These are phyloP conservation scores for Apostichopus parvimensis DNA, from an alignment of 35 echinoderm and acorn worm genomes.

Conservation along the genomic window DNA sequence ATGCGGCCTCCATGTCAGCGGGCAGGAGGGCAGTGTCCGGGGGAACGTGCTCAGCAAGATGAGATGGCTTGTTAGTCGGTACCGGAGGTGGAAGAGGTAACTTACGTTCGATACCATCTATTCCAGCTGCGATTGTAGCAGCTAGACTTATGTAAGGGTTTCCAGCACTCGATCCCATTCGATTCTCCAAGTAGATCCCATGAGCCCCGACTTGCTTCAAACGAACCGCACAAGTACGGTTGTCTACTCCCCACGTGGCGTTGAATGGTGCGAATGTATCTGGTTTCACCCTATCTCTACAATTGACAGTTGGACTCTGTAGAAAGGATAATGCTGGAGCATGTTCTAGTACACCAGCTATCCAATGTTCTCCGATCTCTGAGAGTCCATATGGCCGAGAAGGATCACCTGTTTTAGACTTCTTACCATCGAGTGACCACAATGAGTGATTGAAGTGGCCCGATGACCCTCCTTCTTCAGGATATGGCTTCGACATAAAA, in stretches of 20 bases:
- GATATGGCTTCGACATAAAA: slow-evolving; percentile 57
- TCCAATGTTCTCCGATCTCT: slow-evolving; percentile 60
- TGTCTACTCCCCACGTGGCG: slow-evolving; percentile 67
- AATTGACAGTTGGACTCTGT: slow-evolving; percentile 53
- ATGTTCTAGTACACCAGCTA: slow-evolving; percentile 66
- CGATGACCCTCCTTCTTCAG: neutral
- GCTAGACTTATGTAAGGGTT: slow-evolving; percentile 71
- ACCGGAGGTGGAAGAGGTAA: slow-evolving; percentile 32
- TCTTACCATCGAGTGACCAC: slow-evolving; percentile 54
- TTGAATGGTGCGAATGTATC: slow-evolving; percentile 61
- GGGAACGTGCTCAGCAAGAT: slow-evolving; percentile 10
- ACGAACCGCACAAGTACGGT: slow-evolving; percentile 57
- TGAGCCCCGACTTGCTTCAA: slow-evolving; percentile 45
- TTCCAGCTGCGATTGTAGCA: slow-evolving; percentile 65
- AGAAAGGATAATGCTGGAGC: slow-evolving; percentile 60
- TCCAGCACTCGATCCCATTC: slow-evolving; percentile 58
- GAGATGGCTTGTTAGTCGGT: neutral
- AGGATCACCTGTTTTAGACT: slow-evolving; percentile 24
- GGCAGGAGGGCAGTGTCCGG: slow-evolving; percentile 15
- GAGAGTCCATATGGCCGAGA: slow-evolving; percentile 26
- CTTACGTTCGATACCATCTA: slow-evolving; percentile 68
- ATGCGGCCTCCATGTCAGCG: slow-evolving; percentile 31
- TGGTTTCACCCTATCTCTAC: slow-evolving; percentile 32
- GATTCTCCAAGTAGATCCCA: slow-evolving; percentile 65
- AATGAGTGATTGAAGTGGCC: slow-evolving; percentile 69